Conservation (phyloP, 2,113 vertebrate genomes). For the Nycticorax nycticorax region DNA sequence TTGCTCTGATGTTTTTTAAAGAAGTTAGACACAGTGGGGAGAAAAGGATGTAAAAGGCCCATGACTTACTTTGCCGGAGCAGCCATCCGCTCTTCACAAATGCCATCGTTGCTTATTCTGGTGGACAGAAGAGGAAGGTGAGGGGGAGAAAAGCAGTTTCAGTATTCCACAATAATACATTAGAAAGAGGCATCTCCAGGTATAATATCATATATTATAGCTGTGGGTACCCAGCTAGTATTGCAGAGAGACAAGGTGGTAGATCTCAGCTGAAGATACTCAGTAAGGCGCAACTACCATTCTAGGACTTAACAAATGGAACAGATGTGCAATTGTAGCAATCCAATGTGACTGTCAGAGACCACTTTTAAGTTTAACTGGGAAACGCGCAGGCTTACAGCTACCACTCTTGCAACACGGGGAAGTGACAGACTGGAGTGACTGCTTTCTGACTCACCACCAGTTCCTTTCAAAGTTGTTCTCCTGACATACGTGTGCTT, state of each 20-base stretch:
- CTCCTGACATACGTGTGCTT: not conserved
- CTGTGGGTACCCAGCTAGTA: not conserved
- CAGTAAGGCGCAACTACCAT: not conserved
- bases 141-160: not conserved
- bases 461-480: not conserved
- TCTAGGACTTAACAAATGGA: not conserved
- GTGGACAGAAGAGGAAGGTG: not conserved
- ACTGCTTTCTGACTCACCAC: not conserved
- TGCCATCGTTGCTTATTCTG: slow-evolving; percentile 69
- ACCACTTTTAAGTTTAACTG: not conserved
- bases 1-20: not conserved
- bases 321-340: not conserved
- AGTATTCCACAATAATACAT: not conserved
- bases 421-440: not conserved
- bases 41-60: not conserved
- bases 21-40: not conserved
- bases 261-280: not conserved
- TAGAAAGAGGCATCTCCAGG: not conserved
- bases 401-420: not conserved
- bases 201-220: not conserved
- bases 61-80: slow-evolving; percentile 79
- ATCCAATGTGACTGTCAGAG: rapidly evolving
- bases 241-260: rapidly evolving
- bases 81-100: slow-evolving; percentile 83
- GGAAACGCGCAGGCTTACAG: not conserved